These are phyloP conservation scores for Oscheius sp. DNA, from an alignment of 1,140 invertebrate species.

Conservation along the genomic window DNA sequence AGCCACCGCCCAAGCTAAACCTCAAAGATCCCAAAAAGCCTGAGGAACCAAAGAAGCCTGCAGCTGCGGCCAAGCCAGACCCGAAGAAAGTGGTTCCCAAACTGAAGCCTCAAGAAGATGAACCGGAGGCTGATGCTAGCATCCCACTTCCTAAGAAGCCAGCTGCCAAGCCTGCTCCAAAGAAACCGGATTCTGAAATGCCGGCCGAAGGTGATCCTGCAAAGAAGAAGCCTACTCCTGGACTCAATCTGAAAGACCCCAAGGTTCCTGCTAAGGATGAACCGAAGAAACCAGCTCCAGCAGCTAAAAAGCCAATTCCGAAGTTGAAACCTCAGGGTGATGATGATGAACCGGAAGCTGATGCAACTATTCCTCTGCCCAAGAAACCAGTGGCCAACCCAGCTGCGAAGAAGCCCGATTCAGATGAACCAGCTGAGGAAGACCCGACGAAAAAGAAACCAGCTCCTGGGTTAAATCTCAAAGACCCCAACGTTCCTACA, in stretches of 20 bases:
- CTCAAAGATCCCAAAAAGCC: conserved; percentile 9
- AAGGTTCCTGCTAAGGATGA: background rate
- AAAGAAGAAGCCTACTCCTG: background rate
- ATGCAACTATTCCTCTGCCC: conserved; percentile 7
- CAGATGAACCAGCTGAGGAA: background rate
- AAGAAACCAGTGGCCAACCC: background rate
- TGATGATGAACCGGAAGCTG: conserved; percentile 5
- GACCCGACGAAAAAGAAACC: background rate
- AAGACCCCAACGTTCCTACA: background rate
- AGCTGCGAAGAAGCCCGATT: conserved; percentile 3
- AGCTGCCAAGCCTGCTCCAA: background rate
- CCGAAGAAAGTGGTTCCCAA: no score
- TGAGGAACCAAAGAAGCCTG: background rate
- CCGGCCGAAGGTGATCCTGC: background rate
- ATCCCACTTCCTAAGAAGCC: background rate
- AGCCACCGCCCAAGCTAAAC: background rate
- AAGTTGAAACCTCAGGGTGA: background rate
- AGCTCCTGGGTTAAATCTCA: background rate
- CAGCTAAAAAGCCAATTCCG: background rate
- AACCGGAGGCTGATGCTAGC: background rate
- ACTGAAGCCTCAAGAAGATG: background rate
- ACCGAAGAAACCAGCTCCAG: background rate
- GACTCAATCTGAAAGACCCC: background rate
- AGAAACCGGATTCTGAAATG: background rate
- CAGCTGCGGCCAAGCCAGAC: background rate